Evolutionary conservation across 2,888 invertebrate species (phyloP).

Genomic region (Nyleta sp.): DNA sequence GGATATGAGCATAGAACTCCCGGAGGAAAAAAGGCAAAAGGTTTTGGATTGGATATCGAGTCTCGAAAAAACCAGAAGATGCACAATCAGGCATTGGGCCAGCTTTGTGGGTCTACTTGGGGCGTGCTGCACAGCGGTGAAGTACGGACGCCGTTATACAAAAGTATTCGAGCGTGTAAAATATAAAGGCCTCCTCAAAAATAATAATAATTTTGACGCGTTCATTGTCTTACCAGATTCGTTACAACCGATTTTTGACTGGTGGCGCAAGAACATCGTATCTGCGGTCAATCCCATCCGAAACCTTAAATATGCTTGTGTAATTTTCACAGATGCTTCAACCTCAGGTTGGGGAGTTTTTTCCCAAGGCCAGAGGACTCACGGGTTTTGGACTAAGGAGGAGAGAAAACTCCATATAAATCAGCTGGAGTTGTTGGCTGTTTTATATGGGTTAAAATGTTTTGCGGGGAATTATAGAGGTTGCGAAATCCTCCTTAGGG

Average conservation of each 20-base stretch:
- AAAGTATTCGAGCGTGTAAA: constrained; percentile 51
- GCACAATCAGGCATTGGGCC: constrained; percentile 44
- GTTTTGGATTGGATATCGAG: neutral
- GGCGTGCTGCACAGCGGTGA: constrained; percentile 51
- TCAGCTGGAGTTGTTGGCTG: constrained; percentile 48
- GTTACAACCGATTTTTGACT: constrained; percentile 14
- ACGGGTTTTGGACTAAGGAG: neutral
- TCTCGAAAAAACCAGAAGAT: neutral
- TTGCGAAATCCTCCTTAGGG: constrained; percentile 45
- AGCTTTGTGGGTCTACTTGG: constrained; percentile 45
- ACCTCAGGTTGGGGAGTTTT: neutral
- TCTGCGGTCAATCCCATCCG: constrained; percentile 27
- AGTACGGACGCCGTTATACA: constrained; percentile 52
- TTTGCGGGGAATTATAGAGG: constrained; percentile 27
- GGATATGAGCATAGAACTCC: constrained; percentile 29
- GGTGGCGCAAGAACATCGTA: constrained; percentile 40
- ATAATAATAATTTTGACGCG: constrained; percentile 38
- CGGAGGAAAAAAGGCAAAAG: neutral
- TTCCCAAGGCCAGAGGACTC: neutral
- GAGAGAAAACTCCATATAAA: constrained; percentile 38
- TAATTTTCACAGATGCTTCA: no score
- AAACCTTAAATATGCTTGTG: constrained; percentile 5
- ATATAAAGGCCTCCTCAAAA: constrained; percentile 10
- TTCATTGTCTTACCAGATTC: constrained; percentile 6
- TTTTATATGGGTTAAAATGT: constrained; percentile 38